phyloP scores from a whole-genome alignment of 1,140 invertebrate species.

The Lamellibrachia luymesi region DNA sequence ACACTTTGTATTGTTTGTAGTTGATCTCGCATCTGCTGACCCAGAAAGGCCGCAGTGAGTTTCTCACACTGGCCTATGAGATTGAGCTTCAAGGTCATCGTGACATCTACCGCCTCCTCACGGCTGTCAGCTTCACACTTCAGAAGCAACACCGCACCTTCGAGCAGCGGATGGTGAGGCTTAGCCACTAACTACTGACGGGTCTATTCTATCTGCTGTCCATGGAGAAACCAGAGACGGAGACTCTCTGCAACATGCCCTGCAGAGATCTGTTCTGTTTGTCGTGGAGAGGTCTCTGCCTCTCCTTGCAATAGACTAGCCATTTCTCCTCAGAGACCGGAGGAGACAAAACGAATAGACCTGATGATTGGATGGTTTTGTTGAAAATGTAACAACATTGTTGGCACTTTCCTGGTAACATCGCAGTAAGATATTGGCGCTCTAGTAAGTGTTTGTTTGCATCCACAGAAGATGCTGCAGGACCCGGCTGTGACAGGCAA shows the following conservation, averaged over 20 bases:
- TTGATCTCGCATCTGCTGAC: conserved; percentile 43
- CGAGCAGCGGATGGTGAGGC: conserved; percentile 43
- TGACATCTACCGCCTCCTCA: conserved; percentile 41
- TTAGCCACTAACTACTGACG: background rate
- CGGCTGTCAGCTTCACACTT: conserved; percentile 34
- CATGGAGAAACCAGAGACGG: background rate
- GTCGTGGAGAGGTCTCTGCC: too few species aligned
- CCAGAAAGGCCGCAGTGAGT: conserved; percentile 49
- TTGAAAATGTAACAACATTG: background rate
- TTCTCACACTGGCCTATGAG: conserved; percentile 48
- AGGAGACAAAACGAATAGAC: too few species aligned
- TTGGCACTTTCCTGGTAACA: background rate
- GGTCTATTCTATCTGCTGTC: background rate
- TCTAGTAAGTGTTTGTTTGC: background rate
- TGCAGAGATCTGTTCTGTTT: too few species aligned
- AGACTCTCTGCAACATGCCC: too few species aligned
- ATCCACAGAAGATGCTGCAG: conserved; percentile 40
- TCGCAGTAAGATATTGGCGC: background rate
- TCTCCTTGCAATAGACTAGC: too few species aligned
- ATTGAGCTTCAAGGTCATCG: conserved; percentile 42
- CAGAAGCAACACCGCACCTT: conserved; percentile 27
- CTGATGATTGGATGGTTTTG: too few species aligned
- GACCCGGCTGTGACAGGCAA: conserved; percentile 37
- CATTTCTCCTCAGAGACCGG: too few species aligned
- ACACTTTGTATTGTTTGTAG: conserved; percentile 29